A percentile compares a stretch with the other conserved stretches of the same genome.
phyloP scores from a whole-genome alignment of 2,888 invertebrate species.

The Thereva nobilitata region DNA sequence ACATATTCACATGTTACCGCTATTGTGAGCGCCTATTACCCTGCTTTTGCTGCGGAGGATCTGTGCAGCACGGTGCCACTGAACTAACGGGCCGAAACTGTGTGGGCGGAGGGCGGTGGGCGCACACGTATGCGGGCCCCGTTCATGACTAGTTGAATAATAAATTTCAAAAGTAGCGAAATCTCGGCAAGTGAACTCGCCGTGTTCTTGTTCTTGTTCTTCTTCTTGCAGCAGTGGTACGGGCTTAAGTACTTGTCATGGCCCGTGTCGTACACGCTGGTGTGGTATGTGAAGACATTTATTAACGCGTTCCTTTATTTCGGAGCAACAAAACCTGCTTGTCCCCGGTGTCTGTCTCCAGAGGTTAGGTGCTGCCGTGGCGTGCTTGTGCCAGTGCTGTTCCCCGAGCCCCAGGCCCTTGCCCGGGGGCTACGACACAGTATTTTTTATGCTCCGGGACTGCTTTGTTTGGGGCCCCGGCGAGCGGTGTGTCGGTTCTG shows the following conservation, averaged over 20 bases:
- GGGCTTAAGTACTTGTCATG: slow-evolving; percentile 30
- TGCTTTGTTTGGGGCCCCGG: too few species aligned
- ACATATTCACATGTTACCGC: slow-evolving; percentile 19
- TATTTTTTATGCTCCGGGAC: too few species aligned
- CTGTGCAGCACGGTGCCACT: slow-evolving; percentile 3
- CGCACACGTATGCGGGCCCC: slow-evolving; percentile 19
- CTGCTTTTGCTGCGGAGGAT: not conserved
- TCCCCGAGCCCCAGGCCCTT: not conserved
- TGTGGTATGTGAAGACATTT: slow-evolving; percentile 30
- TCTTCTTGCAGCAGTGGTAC: slow-evolving; percentile 10
- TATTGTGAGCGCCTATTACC: slow-evolving; percentile 6
- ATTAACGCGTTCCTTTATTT: slow-evolving; percentile 15
- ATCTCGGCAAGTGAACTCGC: slow-evolving; percentile 26
- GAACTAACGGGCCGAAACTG: not conserved
- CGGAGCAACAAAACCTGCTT: slow-evolving; percentile 8
- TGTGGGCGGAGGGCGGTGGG: not conserved
- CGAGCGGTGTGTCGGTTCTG: too few species aligned
- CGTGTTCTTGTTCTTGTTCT: slow-evolving; percentile 17
- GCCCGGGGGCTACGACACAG: not conserved
- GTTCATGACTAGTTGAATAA: slow-evolving; percentile 27
- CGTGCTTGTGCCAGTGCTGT: not conserved
- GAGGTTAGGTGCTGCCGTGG: slow-evolving; percentile 13
- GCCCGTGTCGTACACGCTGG: slow-evolving; percentile 22
- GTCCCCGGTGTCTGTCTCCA: slow-evolving; percentile 16
- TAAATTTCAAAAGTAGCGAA: slow-evolving; percentile 30